Conservation (phyloP, 2,888 invertebrate genomes). For the Himalopsyche tibetana region DNA sequence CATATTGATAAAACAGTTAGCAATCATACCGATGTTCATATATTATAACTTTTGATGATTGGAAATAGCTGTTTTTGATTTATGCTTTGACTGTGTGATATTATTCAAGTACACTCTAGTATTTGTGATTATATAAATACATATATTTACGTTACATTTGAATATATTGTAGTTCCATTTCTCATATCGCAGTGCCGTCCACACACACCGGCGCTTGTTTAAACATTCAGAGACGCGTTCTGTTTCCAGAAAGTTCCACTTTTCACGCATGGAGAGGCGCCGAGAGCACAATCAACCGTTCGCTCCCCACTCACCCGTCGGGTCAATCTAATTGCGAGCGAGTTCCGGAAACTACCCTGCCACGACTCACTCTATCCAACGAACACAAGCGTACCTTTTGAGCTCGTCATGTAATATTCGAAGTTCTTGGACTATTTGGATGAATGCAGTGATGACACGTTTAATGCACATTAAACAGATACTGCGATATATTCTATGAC, state of each 20-base stretch:
- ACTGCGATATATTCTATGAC: no score
- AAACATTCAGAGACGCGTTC: conserved; percentile 53
- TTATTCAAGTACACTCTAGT: no score
- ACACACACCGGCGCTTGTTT: conserved; percentile 36
- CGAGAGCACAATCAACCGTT: conserved; percentile 61
- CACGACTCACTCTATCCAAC: conserved; percentile 22
- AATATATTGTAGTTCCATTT: background rate
- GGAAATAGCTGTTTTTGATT: no score
- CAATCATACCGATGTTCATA: no score
- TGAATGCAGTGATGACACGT: conserved; percentile 20
- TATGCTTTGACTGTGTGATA: no score
- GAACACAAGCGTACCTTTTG: conserved; percentile 25
- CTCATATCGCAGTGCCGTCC: conserved; percentile 1
- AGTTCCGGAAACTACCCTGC: conserved; percentile 46
- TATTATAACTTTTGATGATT: no score
- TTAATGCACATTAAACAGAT: background rate
- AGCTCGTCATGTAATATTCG: conserved; percentile 27
- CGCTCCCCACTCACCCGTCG: conserved; percentile 53
- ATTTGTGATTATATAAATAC: background rate
- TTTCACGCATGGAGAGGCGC: conserved; percentile 58
- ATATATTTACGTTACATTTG: background rate
- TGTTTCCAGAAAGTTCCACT: conserved; percentile 55
- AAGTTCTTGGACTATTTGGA: conserved; percentile 36
- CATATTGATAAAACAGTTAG: no score
- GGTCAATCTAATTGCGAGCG: conserved; percentile 63